Base-by-base conservation (phyloP, 2,797 vertebrate species). In the Coluber constrictor region DNA sequence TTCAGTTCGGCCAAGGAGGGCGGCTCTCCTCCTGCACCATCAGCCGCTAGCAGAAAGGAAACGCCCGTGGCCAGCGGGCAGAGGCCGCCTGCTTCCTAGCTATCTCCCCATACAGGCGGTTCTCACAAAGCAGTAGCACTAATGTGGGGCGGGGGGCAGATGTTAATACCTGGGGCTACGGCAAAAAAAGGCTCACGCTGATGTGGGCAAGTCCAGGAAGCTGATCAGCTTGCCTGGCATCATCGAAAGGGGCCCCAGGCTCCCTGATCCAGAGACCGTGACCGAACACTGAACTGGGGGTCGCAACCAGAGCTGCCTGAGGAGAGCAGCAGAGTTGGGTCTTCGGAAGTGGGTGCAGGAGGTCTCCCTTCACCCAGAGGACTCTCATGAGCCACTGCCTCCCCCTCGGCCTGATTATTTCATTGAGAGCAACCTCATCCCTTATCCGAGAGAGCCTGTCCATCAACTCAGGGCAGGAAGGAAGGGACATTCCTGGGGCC, bases 31-130 rank as follows among this genome's bases (percentile, higher is more conserved):
- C 57, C 57, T 9, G 4, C 47, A 25, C 18, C 4, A 8, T 51
- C 66, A 63, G 32, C 51, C 1, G 3, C 79, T 37, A 13, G 9
- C 51, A 6, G 87, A n/a, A 29, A 63, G 15, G 11, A 83, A 29
- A 10, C 1, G 0, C 32, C 16, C 70, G 32, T 23, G 74, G 74
- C 74, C 37, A 43, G 9, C 4, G 20, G n/a, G 18, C 74, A 43
- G 18, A 2, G 51, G 10, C 29, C 0, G 43, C 32, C 8, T 0
- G 3, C 43, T 16, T 1, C 32, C 86, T 10, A 23, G 2, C 66
- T 15, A 43, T 2, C 51, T 1, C 29, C 13, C 6, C 27, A 13
- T 15, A 15, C 32, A 47, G 55, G 37, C 27, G 20, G 60, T 13
- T 15, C 27, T 56, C 87, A 54, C 55, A 25, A 43, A 61, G 32